Conservation (phyloP, 2,797 vertebrate genomes). For the Helostoma temminkii region DNA sequence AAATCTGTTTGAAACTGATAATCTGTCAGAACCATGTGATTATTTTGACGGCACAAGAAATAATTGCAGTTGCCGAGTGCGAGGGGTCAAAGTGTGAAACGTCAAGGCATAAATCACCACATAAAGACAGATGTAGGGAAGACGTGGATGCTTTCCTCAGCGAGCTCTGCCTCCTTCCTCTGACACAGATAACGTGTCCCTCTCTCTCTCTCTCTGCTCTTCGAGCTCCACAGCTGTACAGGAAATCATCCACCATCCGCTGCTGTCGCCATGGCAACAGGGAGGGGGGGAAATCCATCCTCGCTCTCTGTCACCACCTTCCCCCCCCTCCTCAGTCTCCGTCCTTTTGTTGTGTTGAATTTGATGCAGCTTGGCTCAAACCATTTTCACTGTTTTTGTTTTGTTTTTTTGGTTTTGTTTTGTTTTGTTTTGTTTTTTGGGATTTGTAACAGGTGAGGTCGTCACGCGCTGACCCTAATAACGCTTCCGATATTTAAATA, state of each 20-base stretch:
- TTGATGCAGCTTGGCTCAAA: constrained; percentile 34
- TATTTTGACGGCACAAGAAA: too few relatives aligned
- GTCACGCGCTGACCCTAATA: neutral
- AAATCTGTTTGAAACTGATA: too few relatives aligned
- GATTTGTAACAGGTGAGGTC: neutral
- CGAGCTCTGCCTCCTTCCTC: constrained; percentile 58
- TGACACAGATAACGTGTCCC: constrained; percentile 41
- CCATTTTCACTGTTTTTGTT: neutral
- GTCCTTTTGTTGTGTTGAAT: constrained; percentile 62
- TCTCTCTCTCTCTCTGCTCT: constrained; percentile 33
- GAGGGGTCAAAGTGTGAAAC: too few relatives aligned
- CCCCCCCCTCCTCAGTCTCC: constrained; percentile 19
- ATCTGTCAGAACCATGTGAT: too few relatives aligned
- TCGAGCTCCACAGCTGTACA: constrained; percentile 77
- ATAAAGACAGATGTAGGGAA: constrained; percentile 28
- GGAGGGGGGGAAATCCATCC: constrained; percentile 79
- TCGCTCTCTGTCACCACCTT: constrained; percentile 54
- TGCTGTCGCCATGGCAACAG: constrained; percentile 85
- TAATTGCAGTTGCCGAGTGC: too few relatives aligned
- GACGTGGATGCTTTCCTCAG: constrained; percentile 52
- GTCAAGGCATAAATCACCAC: too few relatives aligned
- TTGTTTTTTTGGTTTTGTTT: too few relatives aligned
- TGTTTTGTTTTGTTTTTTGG: too few relatives aligned
- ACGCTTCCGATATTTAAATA: neutral
- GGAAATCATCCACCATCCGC: constrained; percentile 84